Evolutionary conservation across 1,140 invertebrate species (phyloP).

Genomic region (Drosophila kanapiae): DNA sequence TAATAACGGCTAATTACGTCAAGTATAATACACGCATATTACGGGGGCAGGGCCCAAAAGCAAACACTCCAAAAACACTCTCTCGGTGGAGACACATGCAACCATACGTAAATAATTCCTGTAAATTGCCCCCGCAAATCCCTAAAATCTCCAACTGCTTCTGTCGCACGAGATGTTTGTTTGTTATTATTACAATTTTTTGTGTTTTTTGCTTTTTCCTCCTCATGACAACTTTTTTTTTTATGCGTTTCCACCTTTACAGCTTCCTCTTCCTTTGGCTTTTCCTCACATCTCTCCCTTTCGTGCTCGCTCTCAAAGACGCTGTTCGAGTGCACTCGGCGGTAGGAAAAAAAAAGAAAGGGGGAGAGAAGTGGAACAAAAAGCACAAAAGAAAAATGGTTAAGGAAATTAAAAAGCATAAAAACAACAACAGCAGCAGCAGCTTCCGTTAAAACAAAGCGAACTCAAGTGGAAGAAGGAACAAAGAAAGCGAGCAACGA

Average conservation of each 20-base stretch:
- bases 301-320: constrained; percentile 55
- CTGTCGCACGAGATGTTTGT: constrained; percentile 64
- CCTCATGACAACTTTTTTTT: constrained; percentile 31
- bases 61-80: constrained; percentile 34
- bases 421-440: constrained; percentile 76
- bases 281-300: constrained; percentile 9
- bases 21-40: constrained; percentile 75
- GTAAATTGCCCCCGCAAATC: constrained; percentile 67
- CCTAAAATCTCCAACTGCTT: constrained; percentile 37
- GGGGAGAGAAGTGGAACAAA: constrained; percentile 62
- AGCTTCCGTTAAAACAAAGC: constrained; percentile 82
- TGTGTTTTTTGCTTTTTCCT: constrained; percentile 14
- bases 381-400: constrained; percentile 81
- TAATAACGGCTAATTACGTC: constrained; percentile 79
- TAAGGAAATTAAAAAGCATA: constrained; percentile 84
- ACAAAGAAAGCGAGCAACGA: constrained; percentile 38
- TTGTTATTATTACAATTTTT: constrained; percentile 8
- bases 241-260: constrained; percentile 39
- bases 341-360: constrained; percentile 46
- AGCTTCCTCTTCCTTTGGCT: constrained; percentile 23
- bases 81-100: constrained; percentile 36
- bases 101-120: constrained; percentile 19
- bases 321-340: constrained; percentile 71
- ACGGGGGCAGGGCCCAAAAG: constrained; percentile 42
- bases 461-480: constrained; percentile 49